These are phyloP conservation scores for Buphagus erythrorhynchus DNA, from an alignment of 2,797 vertebrate genomes.

Conservation along the genomic window DNA sequence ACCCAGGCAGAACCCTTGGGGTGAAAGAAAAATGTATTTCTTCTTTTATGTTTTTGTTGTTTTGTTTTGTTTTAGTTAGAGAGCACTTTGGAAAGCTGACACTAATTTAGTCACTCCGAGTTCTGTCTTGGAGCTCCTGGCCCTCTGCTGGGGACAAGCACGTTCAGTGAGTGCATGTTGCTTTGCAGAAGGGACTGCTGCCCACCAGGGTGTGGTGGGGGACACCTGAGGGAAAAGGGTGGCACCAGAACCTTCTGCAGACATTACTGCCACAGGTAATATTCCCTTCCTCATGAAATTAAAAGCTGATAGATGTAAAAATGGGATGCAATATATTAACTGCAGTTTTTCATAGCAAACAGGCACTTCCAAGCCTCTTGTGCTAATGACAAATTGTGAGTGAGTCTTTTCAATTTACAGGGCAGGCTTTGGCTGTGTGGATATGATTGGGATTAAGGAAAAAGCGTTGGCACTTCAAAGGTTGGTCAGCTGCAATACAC, in stretches of 20 bases:
- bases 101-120: not conserved
- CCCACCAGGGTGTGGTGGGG: rapidly evolving
- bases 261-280: not conserved
- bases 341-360: not conserved
- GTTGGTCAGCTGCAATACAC: not conserved
- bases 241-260: not conserved
- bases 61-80: not conserved
- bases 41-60: rapidly evolving
- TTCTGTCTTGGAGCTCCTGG: not conserved
- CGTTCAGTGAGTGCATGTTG: rapidly evolving
- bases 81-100: not conserved
- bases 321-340: not conserved
- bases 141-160: not conserved
- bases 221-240: not conserved
- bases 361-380: not conserved
- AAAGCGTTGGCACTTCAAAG: not conserved
- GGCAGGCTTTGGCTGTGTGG: not conserved
- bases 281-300: not conserved
- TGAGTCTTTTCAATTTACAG: not conserved
- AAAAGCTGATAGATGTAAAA: not conserved
- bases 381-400: not conserved
- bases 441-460: not conserved
- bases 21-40: rapidly evolving
- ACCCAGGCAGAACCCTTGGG: not conserved
- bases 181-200: not conserved